Evolutionary conservation across 2,797 vertebrate genomes (phyloP).

Genomic region (Antennarius maculatus): DNA sequence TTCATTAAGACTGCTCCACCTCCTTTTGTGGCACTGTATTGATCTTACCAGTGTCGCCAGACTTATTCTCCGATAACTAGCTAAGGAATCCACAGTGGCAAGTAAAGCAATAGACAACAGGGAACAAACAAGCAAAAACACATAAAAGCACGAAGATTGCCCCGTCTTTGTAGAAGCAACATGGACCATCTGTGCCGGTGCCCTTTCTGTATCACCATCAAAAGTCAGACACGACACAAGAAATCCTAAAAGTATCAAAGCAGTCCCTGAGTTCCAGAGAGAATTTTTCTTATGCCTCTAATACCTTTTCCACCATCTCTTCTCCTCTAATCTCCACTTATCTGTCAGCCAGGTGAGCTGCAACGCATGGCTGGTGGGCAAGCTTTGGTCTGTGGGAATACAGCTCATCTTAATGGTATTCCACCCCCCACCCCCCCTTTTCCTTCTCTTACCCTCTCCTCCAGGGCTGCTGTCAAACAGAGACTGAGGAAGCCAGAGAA

Average conservation of each 20-base stretch:
- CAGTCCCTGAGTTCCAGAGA: slow-evolving; percentile 62
- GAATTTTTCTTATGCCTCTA: slow-evolving; percentile 62
- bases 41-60: slow-evolving; percentile 74
- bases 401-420: slow-evolving; percentile 75
- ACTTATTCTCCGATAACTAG: slow-evolving; percentile 70
- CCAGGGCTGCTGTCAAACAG: slow-evolving; percentile 70
- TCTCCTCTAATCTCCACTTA: slow-evolving; percentile 78
- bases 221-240: slow-evolving; percentile 68
- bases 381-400: slow-evolving; percentile 77
- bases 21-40: slow-evolving; percentile 74
- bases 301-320: slow-evolving; percentile 68
- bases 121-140: slow-evolving; percentile 45
- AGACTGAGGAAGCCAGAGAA: slow-evolving; percentile 60
- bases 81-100: slow-evolving; percentile 58
- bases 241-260: slow-evolving; percentile 71
- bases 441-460: slow-evolving; percentile 57
- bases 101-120: slow-evolving; percentile 41
- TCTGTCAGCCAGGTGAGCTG: slow-evolving; percentile 76
- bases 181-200: slow-evolving; percentile 37
- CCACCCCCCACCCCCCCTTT: slow-evolving; percentile 36
- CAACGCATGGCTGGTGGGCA: slow-evolving; percentile 75
- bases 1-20: slow-evolving; percentile 77
- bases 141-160: slow-evolving; percentile 27
- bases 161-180: slow-evolving; percentile 22
- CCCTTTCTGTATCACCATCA: slow-evolving; percentile 60